phyloP scores from a whole-genome alignment of 2,888 invertebrate genomes.

The Zaprionus bogoriensis region DNA sequence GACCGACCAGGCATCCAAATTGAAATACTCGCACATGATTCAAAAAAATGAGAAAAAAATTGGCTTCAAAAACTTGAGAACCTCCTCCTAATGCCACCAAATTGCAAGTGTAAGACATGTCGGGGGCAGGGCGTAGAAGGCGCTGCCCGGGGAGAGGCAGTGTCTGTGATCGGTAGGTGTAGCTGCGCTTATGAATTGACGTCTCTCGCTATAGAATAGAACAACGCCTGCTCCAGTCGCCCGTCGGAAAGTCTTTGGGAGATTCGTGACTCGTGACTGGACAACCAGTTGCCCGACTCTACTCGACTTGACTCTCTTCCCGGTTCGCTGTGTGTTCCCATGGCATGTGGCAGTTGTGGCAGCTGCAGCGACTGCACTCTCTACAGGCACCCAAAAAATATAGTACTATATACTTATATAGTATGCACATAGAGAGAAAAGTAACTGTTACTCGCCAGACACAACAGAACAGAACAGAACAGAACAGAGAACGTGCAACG shows the following conservation, averaged over 20 bases:
- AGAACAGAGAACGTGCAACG: no score
- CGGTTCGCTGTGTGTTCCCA: constrained; percentile 39
- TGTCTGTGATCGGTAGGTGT: constrained; percentile 3
- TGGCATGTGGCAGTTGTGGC: constrained; percentile 26
- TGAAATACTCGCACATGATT: constrained; percentile 69
- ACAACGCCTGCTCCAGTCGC: constrained; percentile 40
- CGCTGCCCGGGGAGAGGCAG: neutral
- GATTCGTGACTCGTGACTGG: constrained; percentile 71
- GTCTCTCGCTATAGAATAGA: constrained; percentile 50
- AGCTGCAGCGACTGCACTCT: constrained; percentile 21
- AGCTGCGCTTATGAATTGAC: constrained; percentile 50
- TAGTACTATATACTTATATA: constrained; percentile 23
- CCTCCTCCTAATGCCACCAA: constrained; percentile 52
- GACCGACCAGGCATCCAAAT: constrained; percentile 59
- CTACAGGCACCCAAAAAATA: constrained; percentile 41
- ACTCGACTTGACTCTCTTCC: constrained; percentile 26
- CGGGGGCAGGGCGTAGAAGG: neutral
- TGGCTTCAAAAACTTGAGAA: constrained; percentile 15
- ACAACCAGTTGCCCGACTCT: constrained; percentile 50
- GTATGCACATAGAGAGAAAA: constrained; percentile 46
- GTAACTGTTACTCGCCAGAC: constrained; percentile 66
- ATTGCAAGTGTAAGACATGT: constrained; percentile 60
- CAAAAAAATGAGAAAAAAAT: constrained; percentile 16
- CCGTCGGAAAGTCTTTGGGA: constrained; percentile 54
- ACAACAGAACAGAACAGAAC: neutral